These are phyloP conservation scores for Epizoanthus illoricatus DNA, from an alignment of 92 coral and sea anemone genomes.

Conservation along the genomic window DNA sequence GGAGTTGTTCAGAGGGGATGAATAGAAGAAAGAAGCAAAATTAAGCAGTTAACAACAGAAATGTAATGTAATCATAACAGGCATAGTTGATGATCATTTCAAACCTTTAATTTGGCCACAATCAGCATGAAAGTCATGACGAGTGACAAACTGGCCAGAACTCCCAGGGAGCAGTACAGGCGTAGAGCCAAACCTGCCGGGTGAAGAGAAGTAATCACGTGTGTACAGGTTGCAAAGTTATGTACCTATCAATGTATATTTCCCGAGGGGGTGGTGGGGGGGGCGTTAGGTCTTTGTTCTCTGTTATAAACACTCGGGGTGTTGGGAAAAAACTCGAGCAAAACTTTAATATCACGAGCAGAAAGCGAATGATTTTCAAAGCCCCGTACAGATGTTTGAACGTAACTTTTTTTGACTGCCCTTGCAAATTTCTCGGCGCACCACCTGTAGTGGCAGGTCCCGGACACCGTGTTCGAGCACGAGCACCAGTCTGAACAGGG, in stretches of 20 bases:
- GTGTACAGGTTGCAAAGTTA: background rate
- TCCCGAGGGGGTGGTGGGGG: background rate
- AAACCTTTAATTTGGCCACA: conserved; percentile 18
- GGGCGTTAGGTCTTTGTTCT: background rate
- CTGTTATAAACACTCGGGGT: too few species aligned
- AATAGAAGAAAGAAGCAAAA: background rate
- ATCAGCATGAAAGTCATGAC: background rate
- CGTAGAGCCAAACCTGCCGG: conserved; percentile 7
- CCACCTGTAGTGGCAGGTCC: too few species aligned
- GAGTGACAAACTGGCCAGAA: conserved; percentile 16
- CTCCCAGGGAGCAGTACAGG: conserved; percentile 17
- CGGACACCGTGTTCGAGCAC: too few species aligned
- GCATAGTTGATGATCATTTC: background rate
- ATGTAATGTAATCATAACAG: background rate
- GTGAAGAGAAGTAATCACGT: background rate
- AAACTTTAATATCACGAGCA: too few species aligned
- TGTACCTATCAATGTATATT: too few species aligned
- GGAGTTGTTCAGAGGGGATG: background rate
- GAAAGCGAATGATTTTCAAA: too few species aligned
- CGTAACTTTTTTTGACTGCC: too few species aligned
- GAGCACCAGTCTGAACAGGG: too few species aligned
- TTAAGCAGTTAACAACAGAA: too few species aligned
- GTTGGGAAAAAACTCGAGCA: too few species aligned
- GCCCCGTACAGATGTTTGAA: too few species aligned
- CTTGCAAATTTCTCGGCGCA: too few species aligned